phyloP scores from a whole-genome alignment of 2,888 invertebrate species.

The Terebella lapidaria region DNA sequence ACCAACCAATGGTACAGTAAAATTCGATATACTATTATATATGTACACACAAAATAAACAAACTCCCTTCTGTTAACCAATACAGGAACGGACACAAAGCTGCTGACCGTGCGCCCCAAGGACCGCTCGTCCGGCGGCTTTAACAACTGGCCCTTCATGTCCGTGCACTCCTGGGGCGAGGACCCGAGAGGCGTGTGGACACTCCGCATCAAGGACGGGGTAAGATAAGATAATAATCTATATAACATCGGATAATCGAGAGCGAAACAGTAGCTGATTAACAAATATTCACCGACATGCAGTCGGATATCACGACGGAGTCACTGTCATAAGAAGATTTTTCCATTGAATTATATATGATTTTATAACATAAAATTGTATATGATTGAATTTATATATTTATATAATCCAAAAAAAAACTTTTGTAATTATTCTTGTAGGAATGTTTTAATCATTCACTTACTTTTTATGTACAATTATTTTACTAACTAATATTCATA shows the following conservation, averaged over 20 bases:
- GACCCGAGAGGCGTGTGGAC: conserved; percentile 62
- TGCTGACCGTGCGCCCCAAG: conserved; percentile 67
- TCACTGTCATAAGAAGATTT: too few species aligned
- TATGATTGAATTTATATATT: not conserved
- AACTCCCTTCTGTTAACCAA: not conserved
- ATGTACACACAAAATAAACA: not conserved
- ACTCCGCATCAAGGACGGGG: conserved; percentile 48
- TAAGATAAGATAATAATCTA: conserved; percentile 30
- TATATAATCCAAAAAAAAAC: not conserved
- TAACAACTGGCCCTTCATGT: conserved; percentile 77
- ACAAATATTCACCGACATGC: too few species aligned
- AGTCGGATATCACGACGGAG: too few species aligned
- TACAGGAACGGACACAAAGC: conserved; percentile 42
- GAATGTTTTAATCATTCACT: too few species aligned
- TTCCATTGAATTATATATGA: not conserved
- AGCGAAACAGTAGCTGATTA: too few species aligned
- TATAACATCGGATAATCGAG: too few species aligned
- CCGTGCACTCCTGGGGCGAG: conserved; percentile 89
- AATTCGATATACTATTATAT: too few species aligned
- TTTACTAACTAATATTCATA: too few species aligned
- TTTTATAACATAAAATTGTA: not conserved
- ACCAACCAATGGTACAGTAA: too few species aligned
- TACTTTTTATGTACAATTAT: too few species aligned
- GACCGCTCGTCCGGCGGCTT: conserved; percentile 73
- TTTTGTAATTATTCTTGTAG: not conserved